Percentiles rank a stretch among this genome's conserved stretches.
Evolutionary conservation across 1,140 invertebrate genomes (phyloP).

Genomic region (Drosophila teissieri): DNA sequence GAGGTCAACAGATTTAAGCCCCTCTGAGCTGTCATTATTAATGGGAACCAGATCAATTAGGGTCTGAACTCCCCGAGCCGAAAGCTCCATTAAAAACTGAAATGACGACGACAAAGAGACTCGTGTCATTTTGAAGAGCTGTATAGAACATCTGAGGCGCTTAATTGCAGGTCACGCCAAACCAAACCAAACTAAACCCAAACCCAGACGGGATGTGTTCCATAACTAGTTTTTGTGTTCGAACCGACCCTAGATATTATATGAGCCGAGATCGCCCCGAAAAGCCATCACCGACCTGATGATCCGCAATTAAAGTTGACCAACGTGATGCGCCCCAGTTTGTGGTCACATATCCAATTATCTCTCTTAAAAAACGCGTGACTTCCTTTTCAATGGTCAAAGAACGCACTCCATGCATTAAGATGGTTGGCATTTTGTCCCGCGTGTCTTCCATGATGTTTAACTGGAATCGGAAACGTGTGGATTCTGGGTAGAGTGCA

Average conservation of each 20-base stretch:
- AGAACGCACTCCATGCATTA: neutral
- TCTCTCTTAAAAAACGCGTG: neutral
- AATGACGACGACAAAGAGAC: constrained; percentile 34
- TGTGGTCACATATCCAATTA: constrained; percentile 31
- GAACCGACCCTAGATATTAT: constrained; percentile 52
- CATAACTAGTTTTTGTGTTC: constrained; percentile 20
- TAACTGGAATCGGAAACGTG: neutral
- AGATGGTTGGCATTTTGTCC: neutral
- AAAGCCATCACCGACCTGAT: constrained; percentile 23
- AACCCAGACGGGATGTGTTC: constrained; percentile 36
- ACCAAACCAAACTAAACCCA: neutral
- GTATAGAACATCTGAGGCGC: constrained; percentile 11
- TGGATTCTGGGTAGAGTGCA: neutral
- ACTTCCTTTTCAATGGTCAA: neutral
- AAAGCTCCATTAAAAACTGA: constrained; percentile 18
- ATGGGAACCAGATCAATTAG: constrained; percentile 17
- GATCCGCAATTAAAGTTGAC: constrained; percentile 36
- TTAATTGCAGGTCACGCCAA: constrained; percentile 58
- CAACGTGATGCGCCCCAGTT: constrained; percentile 17
- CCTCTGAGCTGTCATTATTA: constrained; percentile 24
- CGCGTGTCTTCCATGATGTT: neutral
- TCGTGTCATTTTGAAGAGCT: constrained; percentile 58
- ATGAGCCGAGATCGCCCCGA: constrained; percentile 12
- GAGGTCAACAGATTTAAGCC: neutral
- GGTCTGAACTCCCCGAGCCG: neutral